Conservation (phyloP, 2,888 invertebrate species). For the Mythimna impura region DNA sequence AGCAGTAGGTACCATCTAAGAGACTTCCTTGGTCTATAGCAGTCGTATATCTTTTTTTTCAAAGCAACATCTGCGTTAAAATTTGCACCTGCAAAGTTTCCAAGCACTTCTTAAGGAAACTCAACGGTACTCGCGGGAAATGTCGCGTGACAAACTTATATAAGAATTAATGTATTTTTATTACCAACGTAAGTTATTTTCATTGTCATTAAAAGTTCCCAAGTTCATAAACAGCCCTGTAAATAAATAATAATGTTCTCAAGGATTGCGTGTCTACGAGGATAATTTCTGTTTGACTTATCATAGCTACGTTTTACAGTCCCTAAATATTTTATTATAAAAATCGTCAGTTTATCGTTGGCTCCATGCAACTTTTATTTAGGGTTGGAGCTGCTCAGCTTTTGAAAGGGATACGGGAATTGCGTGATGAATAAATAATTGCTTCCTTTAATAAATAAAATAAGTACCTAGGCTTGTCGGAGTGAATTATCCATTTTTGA, state of each 20-base stretch:
- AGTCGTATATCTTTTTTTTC: background rate
- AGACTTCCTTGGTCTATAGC: conserved; percentile 1
- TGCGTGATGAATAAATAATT: conserved; percentile 53
- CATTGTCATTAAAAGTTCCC: conserved; percentile 84
- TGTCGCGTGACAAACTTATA: conserved; percentile 82
- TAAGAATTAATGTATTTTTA: conserved; percentile 84
- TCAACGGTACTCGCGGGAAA: conserved; percentile 54
- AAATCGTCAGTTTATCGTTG: conserved; percentile 50
- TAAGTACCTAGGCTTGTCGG: background rate
- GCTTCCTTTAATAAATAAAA: conserved; percentile 18
- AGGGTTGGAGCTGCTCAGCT: conserved; percentile 25
- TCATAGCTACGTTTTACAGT: conserved; percentile 69
- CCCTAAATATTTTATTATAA: conserved; percentile 65
- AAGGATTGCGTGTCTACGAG: conserved; percentile 77
- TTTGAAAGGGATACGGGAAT: conserved; percentile 41
- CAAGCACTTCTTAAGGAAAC: conserved; percentile 35
- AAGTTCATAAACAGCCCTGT: conserved; percentile 82
- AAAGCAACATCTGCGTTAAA: conserved; percentile 32
- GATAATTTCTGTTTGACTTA: conserved; percentile 70
- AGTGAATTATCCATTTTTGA: background rate
- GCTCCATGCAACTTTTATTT: conserved; percentile 50
- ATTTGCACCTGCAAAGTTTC: conserved; percentile 49
- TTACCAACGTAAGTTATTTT: conserved; percentile 80
- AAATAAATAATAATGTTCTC: conserved; percentile 81
- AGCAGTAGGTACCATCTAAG: background rate